Percentiles rank a stretch among this genome's conserved stretches.
These are phyloP conservation scores for Chironomus striatipennis DNA, from an alignment of 1,140 invertebrate species.

Conservation along the genomic window DNA sequence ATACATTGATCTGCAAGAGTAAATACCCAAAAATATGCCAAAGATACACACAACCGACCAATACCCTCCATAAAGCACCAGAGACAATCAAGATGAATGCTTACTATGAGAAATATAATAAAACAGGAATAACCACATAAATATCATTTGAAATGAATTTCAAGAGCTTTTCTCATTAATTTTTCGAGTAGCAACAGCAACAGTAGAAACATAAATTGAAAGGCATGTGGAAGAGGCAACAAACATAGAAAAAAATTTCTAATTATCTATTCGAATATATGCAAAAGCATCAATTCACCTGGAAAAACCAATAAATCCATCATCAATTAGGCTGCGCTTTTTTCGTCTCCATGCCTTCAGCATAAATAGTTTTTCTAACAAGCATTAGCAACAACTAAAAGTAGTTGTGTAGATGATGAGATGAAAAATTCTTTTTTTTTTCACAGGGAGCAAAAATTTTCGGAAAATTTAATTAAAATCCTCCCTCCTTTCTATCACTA, in stretches of 20 bases:
- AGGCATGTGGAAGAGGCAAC: too few relatives aligned
- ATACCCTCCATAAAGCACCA: too few relatives aligned
- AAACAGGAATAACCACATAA: too few relatives aligned
- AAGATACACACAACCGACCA: too few relatives aligned
- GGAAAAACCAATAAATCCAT: conserved; percentile 13
- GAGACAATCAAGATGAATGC: too few relatives aligned
- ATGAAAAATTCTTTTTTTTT: neutral
- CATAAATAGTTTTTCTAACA: conserved; percentile 14
- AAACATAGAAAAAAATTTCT: neutral
- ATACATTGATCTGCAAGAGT: too few relatives aligned
- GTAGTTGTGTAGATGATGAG: neutral
- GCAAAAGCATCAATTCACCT: conserved; percentile 7
- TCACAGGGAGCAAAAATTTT: neutral
- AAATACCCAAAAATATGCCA: too few relatives aligned
- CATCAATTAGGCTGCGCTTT: conserved; percentile 6
- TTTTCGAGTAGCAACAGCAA: too few relatives aligned
- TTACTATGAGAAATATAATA: too few relatives aligned
- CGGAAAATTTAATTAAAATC: conserved; percentile 8
- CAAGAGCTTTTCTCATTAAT: too few relatives aligned
- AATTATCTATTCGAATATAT: conserved; percentile 8
- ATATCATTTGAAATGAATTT: too few relatives aligned
- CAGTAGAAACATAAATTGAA: too few relatives aligned
- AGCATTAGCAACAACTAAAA: neutral
- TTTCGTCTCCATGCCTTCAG: neutral
- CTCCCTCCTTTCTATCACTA: neutral